Evolutionary conservation across 2,888 invertebrate species (phyloP), one percentile per base, ranked within the genome.

Genomic region (Watsonalla cultraria): DNA sequence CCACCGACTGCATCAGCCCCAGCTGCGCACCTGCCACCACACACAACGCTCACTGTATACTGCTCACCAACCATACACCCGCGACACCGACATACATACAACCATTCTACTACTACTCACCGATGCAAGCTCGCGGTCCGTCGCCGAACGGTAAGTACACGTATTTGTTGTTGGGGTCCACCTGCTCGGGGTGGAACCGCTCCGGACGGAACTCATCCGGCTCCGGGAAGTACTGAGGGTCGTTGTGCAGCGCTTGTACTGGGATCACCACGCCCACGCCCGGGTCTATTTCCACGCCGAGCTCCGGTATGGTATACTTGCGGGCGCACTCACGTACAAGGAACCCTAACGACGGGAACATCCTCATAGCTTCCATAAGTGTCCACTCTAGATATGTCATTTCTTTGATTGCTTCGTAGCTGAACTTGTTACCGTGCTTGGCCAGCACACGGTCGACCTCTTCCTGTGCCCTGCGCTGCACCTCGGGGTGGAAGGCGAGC

Each of bases 1-100:
- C 84, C 57, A 86, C 57, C 2, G 86, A 86, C 72, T 86, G 86
- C 86, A 86, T 84, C 55, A 74, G 67, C 0, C 83, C 86, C n/a
- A 86, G 60, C 0, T 86, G 80, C 54, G 74, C 80, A 2, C 86
- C 86, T 85, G 62, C 0, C 24, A 24, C 24, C 2, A 66, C 61
- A 42, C 42, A 42, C 11, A 42, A 11, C 42, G 11, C 11, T 11
- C 11, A 8, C 42, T 11, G 9, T 11, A 42, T 11, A 39, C 39
- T n/a, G n/a, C 11, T 11, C 11, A 2, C 5, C 37, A 4, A 9
- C 8, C 37, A 37, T 37, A 9, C 8, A 37, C 37, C 6, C 8
- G 2, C 42, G 4, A 11, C 42, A 42, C 24, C 24, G 24, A 24
- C 24, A 24, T 24, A 24, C 24, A 24, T 4, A 1, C 24, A 24